A percentile compares a stretch with the other conserved stretches of the same genome.
These are phyloP conservation scores for Dryomyza anilis DNA, from an alignment of 2,888 invertebrate genomes.

Conservation along the genomic window DNA sequence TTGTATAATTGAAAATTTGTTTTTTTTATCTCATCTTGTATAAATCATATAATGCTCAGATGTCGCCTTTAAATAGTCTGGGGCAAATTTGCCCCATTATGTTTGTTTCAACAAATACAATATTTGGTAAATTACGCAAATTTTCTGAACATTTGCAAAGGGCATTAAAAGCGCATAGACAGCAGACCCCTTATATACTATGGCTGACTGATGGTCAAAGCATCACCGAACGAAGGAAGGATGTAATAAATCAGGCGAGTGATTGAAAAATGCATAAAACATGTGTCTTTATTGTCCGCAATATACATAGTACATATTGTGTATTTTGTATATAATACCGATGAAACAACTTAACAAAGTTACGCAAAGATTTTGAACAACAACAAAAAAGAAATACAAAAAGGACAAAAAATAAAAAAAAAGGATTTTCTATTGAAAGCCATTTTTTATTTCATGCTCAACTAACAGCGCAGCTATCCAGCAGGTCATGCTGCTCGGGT, in stretches of 20 bases:
- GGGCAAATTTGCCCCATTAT: no score
- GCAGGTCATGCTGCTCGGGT: no score
- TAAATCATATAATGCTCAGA: no score
- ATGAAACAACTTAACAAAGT: not conserved
- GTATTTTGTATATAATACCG: not conserved
- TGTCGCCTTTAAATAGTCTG: no score
- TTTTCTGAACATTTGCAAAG: no score
- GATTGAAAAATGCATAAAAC: slow-evolving; percentile 14
- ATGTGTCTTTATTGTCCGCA: not conserved
- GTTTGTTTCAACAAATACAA: no score
- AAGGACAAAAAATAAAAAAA: not conserved
- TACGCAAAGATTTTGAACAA: not conserved
- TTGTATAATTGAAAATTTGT: no score
- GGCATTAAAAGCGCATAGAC: not conserved
- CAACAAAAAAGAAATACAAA: not conserved
- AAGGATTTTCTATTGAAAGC: not conserved
- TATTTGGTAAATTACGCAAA: no score
- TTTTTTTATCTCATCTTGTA: no score
- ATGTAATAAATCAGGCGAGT: slow-evolving; percentile 21
- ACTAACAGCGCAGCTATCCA: not conserved
- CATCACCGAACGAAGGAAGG: not conserved
- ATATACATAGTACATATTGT: not conserved
- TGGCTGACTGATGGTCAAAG: no score
- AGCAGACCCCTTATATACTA: no score
- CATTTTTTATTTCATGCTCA: not conserved